Base-by-base conservation (phyloP, 1,140 invertebrate species). In the Prorops nasuta region DNA sequence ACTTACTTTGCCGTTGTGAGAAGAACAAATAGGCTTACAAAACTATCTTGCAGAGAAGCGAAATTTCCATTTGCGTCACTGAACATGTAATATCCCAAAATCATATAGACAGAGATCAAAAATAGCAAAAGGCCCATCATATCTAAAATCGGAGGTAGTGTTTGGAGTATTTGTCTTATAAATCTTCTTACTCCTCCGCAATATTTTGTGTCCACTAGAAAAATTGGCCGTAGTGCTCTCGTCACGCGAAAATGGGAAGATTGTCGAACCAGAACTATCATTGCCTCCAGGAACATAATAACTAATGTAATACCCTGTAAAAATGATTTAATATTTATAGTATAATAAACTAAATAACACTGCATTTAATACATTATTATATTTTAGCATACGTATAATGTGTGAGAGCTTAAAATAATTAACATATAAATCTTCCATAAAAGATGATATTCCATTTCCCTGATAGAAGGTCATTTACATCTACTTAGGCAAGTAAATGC, bases 1-100 rank as follows among this genome's bases (percentile, higher is more conserved):
- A 83, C 86, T 84, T 81, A 94, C 91, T 96, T 96, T 48, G 92
- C 91, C 15, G 92, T 94, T 0, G 93, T 96, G 0, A 95, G 79
- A 15, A 96, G 79, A 34, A 96, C 89, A 75, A 94, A 95, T 65
- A 96, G 84, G 66, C 86, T 94, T 52, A 95, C 87, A 74, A 94
- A 94, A 54, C 89, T 92, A 66, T 90, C 85, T 59, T 85, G 83
- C 22, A 94, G 78, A 1, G 89, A 88, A 37, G 75, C 74, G 67
- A 94, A 94, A 74, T 92, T 89, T 54, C 84, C 80, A 72, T 92
- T 89, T 55, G 84, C 82, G 22, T 84, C 79, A 41, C 82, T 84
- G 71, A 94, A 94, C 51, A 95, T 72, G 70, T 90, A 94, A 69
- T 88, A 94, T 2, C 90, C 91, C 38, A 91, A 66, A 20, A 94